Conservation (phyloP, 2,797 vertebrate genomes). For the Galagoides demidoff region DNA sequence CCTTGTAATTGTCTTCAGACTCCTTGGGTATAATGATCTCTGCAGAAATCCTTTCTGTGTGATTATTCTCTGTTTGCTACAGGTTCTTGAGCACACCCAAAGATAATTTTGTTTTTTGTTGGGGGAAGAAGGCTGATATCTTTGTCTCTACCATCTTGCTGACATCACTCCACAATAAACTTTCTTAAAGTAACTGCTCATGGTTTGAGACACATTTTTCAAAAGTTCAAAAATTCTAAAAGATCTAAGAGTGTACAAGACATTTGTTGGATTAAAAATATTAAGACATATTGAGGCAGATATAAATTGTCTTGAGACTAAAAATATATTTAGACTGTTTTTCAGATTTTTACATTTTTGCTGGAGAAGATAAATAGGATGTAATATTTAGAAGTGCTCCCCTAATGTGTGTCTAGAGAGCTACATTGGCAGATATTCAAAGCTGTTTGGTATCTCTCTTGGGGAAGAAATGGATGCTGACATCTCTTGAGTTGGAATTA, state of each 20-base stretch:
- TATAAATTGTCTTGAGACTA: neutral
- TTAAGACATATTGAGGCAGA: neutral
- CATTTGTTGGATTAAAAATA: neutral
- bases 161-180: neutral
- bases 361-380: neutral
- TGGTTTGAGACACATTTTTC: neutral
- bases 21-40: neutral
- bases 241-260: neutral
- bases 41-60: neutral
- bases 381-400: slow-evolving; percentile 21
- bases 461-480: neutral
- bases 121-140: neutral
- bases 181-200: neutral
- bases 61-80: neutral
- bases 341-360: slow-evolving; percentile 28
- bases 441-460: neutral
- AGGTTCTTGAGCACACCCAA: neutral
- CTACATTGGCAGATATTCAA: neutral
- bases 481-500: slow-evolving; percentile 19
- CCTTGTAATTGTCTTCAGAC: neutral
- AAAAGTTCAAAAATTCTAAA: neutral
- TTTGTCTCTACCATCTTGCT: neutral
- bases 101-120: neutral
- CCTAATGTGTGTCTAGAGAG: neutral
- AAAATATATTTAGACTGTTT: slow-evolving; percentile 28